Conservation (phyloP, 2,888 invertebrate species). For the Trachelus stipa region DNA sequence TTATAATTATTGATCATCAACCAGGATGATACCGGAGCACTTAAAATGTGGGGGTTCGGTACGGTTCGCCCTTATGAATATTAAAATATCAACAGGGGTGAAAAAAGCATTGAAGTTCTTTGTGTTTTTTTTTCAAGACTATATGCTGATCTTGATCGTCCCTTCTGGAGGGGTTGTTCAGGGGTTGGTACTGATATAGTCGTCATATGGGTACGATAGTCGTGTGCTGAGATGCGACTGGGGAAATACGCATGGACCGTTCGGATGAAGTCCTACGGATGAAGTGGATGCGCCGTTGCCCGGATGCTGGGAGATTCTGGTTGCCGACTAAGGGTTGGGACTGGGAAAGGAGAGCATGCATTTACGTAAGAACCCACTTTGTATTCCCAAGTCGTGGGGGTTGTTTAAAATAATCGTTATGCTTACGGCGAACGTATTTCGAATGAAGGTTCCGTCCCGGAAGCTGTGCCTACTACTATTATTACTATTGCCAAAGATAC, state of each 20-base stretch:
- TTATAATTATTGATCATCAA: background rate
- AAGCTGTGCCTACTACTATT: background rate
- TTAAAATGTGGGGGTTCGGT: background rate
- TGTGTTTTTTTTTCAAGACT: no score
- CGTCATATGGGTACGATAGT: conserved; percentile 6
- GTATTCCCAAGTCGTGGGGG: conserved; percentile 53
- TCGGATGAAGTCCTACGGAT: conserved; percentile 29
- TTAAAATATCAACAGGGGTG: conserved; percentile 27
- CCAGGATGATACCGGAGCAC: background rate
- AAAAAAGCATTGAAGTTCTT: background rate
- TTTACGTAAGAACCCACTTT: conserved; percentile 62
- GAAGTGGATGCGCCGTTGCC: conserved; percentile 21
- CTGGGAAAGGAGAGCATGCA: conserved; percentile 35
- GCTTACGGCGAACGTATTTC: conserved; percentile 33
- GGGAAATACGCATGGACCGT: conserved; percentile 40
- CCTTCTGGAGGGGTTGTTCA: background rate
- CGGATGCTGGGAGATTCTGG: conserved; percentile 11
- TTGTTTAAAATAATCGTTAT: conserved; percentile 62
- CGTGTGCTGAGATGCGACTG: conserved; percentile 37
- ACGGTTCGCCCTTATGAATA: conserved; percentile 34
- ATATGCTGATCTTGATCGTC: background rate
- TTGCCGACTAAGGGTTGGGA: conserved; percentile 8
- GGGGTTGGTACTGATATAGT: conserved; percentile 6
- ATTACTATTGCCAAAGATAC: background rate
- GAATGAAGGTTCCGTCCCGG: conserved; percentile 21